Percentiles rank a stretch among this genome's conserved stretches.
Conservation (phyloP, 30 jellyfish, hydroid and myxozoan genomes). For the Rhopilema esculentum region DNA sequence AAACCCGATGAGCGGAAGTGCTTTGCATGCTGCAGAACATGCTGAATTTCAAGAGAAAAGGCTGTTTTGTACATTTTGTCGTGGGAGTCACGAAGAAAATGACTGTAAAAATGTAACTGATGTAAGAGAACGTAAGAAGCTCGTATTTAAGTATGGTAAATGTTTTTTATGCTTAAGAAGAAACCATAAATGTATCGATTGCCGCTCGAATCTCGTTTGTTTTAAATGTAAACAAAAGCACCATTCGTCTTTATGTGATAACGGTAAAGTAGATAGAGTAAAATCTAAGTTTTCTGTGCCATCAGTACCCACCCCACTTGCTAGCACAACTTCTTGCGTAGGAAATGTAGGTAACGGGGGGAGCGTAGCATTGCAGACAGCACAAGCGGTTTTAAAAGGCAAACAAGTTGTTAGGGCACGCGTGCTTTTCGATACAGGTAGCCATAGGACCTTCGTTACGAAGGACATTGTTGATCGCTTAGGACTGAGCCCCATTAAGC, state of each 20-base stretch:
- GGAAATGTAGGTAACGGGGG: constrained; percentile 44
- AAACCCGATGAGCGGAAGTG: too few species aligned
- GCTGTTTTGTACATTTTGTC: too few species aligned
- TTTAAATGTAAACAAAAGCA: neutral
- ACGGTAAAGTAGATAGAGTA: neutral
- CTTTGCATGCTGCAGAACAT: too few species aligned
- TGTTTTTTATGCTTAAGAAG: too few species aligned
- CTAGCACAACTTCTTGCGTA: constrained; percentile 50
- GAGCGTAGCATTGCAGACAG: constrained; percentile 68
- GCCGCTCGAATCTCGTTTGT: neutral
- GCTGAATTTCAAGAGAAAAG: too few species aligned
- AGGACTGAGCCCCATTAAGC: constrained; percentile 23
- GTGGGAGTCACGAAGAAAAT: too few species aligned
- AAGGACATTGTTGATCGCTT: too few species aligned
- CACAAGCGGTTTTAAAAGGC: constrained; percentile 36
- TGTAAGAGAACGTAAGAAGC: too few species aligned
- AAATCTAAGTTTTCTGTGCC: too few species aligned
- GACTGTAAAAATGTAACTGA: too few species aligned
- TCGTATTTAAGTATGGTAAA: too few species aligned
- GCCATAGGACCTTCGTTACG: constrained; percentile 38
- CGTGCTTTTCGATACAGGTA: constrained; percentile 60
- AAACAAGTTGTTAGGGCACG: constrained; percentile 17
- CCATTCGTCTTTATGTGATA: neutral
- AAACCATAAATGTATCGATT: neutral
- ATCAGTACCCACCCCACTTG: too few species aligned